Evolutionary conservation across 2,797 vertebrate species (phyloP), one percentile per base, ranked within the genome.

Genomic region (Urosaurus nigricauda): DNA sequence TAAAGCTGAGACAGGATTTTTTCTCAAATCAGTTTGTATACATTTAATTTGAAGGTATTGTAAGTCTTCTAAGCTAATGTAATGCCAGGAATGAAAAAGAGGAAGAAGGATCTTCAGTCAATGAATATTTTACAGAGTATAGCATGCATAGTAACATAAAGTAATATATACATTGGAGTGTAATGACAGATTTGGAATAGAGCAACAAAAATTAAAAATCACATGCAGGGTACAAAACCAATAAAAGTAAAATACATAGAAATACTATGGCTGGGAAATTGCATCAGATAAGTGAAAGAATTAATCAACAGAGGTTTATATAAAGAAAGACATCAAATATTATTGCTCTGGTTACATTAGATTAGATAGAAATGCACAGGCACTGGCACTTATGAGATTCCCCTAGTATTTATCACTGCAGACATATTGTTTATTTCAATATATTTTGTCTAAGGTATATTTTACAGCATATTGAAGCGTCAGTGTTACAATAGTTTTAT

Each of bases 211-310:
- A 78, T 70, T 83, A 78, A 60, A 83, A 68, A 47, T 43, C 73
- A 68, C 58, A 79, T 71, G 58, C 51, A 51, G 13, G 56, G 43
- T 40, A 82, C 70, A 82, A 8, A 56, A 4, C 3, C 84, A 90
- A 94, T 79, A 93, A 83, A 5, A 3, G 37, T 29, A 29, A 94
- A 90, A 65, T 88, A 24, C 82, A 87, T 58, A 86, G 9, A 71
- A 74, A 13, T 85, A 53, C 53, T 86, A 35, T 0, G 7, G 51
- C 26, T 56, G 71, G 70, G 70, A 86, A 93, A 85, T 79, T 89
- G 43, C 13, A 81, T 29, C n/a, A 4, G 0, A 0, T 2, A 6
- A 75, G 89, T 40, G 80, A 90, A 93, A 87, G 9, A 19, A 90
- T 87, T 40, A 77, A 24, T 53, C 29, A 85, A 29, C 74, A 86